A percentile compares a stretch with the other conserved stretches of the same genome.
Evolutionary conservation across 1,140 invertebrate species (phyloP).

Genomic region (Drosophila orena): DNA sequence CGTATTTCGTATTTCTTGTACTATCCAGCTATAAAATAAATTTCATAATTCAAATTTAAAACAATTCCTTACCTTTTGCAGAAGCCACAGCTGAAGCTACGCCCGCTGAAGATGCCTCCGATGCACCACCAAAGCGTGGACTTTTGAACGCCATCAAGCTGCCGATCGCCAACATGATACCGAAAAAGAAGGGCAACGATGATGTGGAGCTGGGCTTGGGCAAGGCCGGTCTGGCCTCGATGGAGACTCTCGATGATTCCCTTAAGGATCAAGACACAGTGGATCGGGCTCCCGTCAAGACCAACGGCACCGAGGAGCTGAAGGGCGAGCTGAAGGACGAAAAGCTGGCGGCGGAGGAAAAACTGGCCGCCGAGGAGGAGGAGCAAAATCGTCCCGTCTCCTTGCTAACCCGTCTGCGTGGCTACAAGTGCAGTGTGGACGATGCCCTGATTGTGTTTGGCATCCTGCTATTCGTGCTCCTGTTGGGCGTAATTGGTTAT

Average conservation of each 20-base stretch:
- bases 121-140: slow-evolving; percentile 80
- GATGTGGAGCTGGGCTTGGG: slow-evolving; percentile 86
- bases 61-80: slow-evolving; percentile 9
- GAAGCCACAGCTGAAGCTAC: slow-evolving; percentile 85
- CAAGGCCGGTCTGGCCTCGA: slow-evolving; percentile 90
- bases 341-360: slow-evolving; percentile 59
- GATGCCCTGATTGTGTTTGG: slow-evolving; percentile 86
- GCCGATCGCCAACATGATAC: slow-evolving; percentile 88
- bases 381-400: slow-evolving; percentile 72
- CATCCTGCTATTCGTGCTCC: slow-evolving; percentile 87
- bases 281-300: slow-evolving; percentile 84
- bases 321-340: slow-evolving; percentile 86
- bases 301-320: slow-evolving; percentile 87
- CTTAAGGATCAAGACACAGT: slow-evolving; percentile 85
- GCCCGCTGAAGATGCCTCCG: slow-evolving; percentile 66
- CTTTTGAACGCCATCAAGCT: slow-evolving; percentile 88
- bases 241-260: slow-evolving; percentile 90
- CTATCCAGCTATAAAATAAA: not conserved
- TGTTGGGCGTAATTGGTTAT: slow-evolving; percentile 88
- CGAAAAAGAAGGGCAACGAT: slow-evolving; percentile 85
- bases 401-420: slow-evolving; percentile 63
- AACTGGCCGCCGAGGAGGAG: slow-evolving; percentile 76
- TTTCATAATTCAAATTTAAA: not conserved
- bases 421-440: slow-evolving; percentile 85
- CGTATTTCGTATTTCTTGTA: too few species aligned